Base-by-base conservation (phyloP, 2,113 vertebrate genomes). In the Harpagus bidentatus region DNA sequence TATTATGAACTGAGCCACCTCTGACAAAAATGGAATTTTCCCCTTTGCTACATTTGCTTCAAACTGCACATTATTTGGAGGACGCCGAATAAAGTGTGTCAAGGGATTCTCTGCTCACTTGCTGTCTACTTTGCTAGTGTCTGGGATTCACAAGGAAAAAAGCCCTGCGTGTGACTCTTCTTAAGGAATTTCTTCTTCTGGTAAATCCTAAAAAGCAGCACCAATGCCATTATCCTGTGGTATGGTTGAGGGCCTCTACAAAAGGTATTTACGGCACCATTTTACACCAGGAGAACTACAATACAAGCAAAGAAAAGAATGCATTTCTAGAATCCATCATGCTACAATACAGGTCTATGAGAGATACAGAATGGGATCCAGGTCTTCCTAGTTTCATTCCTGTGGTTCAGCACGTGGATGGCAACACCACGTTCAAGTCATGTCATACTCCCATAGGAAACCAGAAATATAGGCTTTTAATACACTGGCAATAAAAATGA, bases 11-110 rank as follows among this genome's bases (percentile, higher is more conserved):
- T 7, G 55, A 86, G 88, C 34, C 38, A 59, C 56, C 77, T 90
- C 36, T 48, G 81, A 72, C 82, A 40, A 10, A 74, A 86, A 62
- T 87, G 86, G 77, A 95, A 94, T 92, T 88, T 93, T 95, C 88
- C 93, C 56, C 32, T 85, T 78, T 28, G 56, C 77, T 23, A 55
- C 29, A 36, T 79, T 67, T 76, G 52, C 82, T 70, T 81, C 74
- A 58, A 76, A 53, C 21, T 13, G n/a, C 56, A 32, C 9, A 0
- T 34, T 56, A 91, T 93, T 61, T 91, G 58, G 91, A 96, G 89
- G 91, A 42, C 74, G 50, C 50, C n/a, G 74, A 72, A 73, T 7
- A 55, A 90, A 93, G 53, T 15, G 47, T 82, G 73, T 55, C 73
- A 85, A 22, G 12, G 40, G 45, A 2, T 29, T 8, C 61, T 40